Conservation (phyloP, 2,888 invertebrate species). For the Stratiomys singularior region DNA sequence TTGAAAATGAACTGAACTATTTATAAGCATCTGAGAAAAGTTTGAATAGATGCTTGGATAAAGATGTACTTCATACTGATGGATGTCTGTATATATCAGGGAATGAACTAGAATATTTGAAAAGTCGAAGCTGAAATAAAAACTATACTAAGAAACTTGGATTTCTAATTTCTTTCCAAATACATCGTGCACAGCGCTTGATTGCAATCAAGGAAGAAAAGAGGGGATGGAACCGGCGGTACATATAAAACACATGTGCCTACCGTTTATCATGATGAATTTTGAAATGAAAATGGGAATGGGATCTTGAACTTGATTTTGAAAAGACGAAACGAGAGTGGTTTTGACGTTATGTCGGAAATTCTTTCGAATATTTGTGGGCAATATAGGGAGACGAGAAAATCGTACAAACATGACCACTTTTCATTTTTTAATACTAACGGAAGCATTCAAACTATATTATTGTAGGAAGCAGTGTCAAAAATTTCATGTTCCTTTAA, state of each 20-base stretch:
- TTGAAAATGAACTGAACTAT: not conserved
- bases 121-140: not conserved
- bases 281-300: not conserved
- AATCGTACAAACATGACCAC: too few species aligned
- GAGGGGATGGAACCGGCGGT: not conserved
- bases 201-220: too few species aligned
- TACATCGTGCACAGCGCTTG: not conserved
- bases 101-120: too few species aligned
- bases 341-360: too few species aligned
- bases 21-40: not conserved
- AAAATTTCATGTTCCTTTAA: too few species aligned
- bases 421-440: too few species aligned
- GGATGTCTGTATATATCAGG: too few species aligned
- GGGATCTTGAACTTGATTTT: constrained; percentile 16
- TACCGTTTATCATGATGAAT: not conserved
- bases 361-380: too few species aligned
- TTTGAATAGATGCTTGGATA: not conserved
- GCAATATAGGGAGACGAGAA: too few species aligned
- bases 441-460: too few species aligned
- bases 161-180: not conserved
- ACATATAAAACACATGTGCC: not conserved
- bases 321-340: too few species aligned
- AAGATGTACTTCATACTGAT: not conserved
- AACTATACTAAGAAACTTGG: not conserved
- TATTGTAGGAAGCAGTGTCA: too few species aligned